phyloP scores from a whole-genome alignment of 2,797 vertebrate species.

The Danio choprae region DNA sequence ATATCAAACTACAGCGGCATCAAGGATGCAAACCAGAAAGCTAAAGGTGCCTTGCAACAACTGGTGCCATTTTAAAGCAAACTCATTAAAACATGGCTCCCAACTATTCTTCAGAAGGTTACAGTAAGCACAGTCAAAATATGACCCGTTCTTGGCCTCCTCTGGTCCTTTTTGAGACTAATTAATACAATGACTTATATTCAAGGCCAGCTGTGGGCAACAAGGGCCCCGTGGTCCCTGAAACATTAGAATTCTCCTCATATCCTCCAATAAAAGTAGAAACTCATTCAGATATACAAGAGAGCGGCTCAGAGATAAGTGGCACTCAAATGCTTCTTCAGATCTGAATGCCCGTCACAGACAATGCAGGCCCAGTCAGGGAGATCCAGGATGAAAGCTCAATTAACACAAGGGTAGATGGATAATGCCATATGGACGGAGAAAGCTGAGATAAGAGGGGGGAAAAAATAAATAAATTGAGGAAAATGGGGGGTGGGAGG shows the following conservation, averaged over 20 bases:
- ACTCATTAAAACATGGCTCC: not conserved
- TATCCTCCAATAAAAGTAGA: slow-evolving; percentile 35
- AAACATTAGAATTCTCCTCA: slow-evolving; percentile 48
- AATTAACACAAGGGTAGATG: slow-evolving; percentile 40
- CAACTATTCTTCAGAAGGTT: not conserved
- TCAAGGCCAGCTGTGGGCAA: slow-evolving; percentile 5
- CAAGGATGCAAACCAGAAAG: not conserved
- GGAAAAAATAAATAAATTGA: too few species aligned
- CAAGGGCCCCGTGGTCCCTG: slow-evolving; percentile 4
- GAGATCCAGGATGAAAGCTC: slow-evolving; percentile 35
- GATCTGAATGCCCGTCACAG: slow-evolving; percentile 41
- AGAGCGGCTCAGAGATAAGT: slow-evolving; percentile 23
- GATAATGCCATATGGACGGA: slow-evolving; percentile 25
- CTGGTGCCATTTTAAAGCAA: not conserved
- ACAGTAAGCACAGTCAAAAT: not conserved
- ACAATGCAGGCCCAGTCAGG: slow-evolving; percentile 18
- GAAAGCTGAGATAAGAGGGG: not conserved
- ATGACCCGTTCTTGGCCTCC: not conserved
- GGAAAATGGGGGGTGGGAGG: not conserved
- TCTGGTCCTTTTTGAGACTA: slow-evolving; percentile 5
- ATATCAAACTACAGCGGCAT: not conserved
- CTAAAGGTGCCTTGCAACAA: not conserved
- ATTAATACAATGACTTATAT: slow-evolving; percentile 10
- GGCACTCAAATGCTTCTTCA: slow-evolving; percentile 37
- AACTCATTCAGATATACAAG: slow-evolving; percentile 21